These are phyloP conservation scores for Metopolophium dirhodum DNA, from an alignment of 1,140 invertebrate genomes.

Conservation along the genomic window DNA sequence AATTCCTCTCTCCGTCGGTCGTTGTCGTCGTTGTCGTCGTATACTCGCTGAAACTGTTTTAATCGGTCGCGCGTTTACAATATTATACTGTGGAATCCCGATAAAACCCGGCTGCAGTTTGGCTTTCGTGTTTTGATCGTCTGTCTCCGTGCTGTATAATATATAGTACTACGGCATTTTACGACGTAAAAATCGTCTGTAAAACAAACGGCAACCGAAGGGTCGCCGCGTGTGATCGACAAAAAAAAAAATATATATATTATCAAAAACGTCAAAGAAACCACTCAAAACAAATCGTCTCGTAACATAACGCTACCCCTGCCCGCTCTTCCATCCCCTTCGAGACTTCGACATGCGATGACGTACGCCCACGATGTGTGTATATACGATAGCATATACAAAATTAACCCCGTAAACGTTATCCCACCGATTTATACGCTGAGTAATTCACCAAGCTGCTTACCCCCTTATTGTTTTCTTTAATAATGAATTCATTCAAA, in stretches of 20 bases:
- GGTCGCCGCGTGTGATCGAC: background rate
- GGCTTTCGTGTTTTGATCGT: background rate
- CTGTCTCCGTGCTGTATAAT: background rate
- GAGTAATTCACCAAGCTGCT: background rate
- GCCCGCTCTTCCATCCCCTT: background rate
- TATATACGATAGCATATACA: background rate
- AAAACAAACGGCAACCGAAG: background rate
- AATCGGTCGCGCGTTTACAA: background rate
- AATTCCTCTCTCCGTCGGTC: background rate
- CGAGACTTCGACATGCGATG: background rate
- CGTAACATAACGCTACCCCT: background rate
- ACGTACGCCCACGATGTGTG: background rate
- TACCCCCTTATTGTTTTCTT: background rate
- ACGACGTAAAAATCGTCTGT: background rate
- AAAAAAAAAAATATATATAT: background rate
- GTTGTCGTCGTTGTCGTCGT: background rate
- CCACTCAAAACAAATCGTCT: conserved; percentile 8
- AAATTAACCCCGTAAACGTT: background rate
- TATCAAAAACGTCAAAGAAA: background rate
- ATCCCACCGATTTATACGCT: background rate
- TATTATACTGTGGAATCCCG: too few relatives aligned
- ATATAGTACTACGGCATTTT: background rate
- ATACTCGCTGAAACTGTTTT: background rate
- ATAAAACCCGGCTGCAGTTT: background rate
- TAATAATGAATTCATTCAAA: background rate